phyloP scores from a whole-genome alignment of 2,113 vertebrate genomes.

The Varanus komodoensis region DNA sequence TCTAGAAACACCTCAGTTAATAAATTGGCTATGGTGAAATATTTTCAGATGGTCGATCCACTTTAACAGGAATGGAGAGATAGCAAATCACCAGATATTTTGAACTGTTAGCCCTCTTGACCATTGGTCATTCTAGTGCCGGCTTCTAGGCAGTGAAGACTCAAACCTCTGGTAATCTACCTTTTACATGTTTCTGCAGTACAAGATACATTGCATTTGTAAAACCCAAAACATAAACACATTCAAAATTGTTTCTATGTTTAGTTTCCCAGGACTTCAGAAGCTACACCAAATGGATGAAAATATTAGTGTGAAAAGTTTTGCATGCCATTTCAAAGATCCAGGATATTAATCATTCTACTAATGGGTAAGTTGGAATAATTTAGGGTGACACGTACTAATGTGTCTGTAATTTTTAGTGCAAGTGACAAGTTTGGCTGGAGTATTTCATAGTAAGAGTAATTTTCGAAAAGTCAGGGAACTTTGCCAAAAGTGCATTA shows the following conservation, averaged over 20 bases:
- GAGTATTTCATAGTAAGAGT: slow-evolving; percentile 37
- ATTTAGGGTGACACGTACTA: slow-evolving; percentile 41
- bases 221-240: neutral
- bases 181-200: neutral
- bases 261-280: neutral
- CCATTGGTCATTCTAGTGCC: neutral
- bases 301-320: slow-evolving; percentile 50
- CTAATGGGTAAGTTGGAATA: slow-evolving; percentile 61
- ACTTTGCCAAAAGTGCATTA: slow-evolving; percentile 49
- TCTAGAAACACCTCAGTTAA: neutral
- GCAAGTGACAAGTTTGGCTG: slow-evolving; percentile 27
- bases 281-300: slow-evolving; percentile 42
- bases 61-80: neutral
- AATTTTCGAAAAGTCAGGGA: slow-evolving; percentile 33
- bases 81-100: neutral
- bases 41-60: neutral
- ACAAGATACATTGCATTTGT: neutral
- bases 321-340: slow-evolving; percentile 54
- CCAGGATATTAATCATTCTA: slow-evolving; percentile 50
- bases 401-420: slow-evolving; percentile 39
- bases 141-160: neutral
- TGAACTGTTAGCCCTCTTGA: neutral
- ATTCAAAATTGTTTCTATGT: slow-evolving; percentile 1
- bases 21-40: neutral
- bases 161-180: neutral